Evolutionary conservation across 2,797 vertebrate species (phyloP), one percentile per base, ranked within the genome.

Genomic region (Perdix hodgsoniae): DNA sequence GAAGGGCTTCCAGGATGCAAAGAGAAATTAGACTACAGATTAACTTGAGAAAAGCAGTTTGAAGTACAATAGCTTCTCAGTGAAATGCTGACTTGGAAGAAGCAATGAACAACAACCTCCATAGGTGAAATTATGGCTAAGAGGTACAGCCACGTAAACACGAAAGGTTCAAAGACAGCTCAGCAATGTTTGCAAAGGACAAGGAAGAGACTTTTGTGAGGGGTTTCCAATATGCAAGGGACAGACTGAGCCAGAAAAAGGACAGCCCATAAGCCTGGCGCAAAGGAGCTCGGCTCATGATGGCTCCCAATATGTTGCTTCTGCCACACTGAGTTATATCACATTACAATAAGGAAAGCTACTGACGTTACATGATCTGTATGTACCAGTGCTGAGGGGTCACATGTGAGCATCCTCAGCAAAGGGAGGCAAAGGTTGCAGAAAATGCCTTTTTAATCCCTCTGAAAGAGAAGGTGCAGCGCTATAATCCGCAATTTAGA

Each of bases 281-380:
- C 78, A 71, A 72, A 8, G 7, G 83, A 88, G 78, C 88, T 14
- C 14, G 31, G 86, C 92, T 89, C 79, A 44, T 4, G 72, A 87
- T 72, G 79, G 82, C 64, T 90, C 91, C 81, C 94, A 95, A 94
- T 92, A 94, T 95, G 94, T 66, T 79, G 6, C 79, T 69, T 42
- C 66, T 96, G 94, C 89, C 91, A 95, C 80, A 2, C 1, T 12
- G 76, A 86, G 66, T 93, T 94, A n/a, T 42, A 90, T 91, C 92
- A 88, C 76, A 76, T 83, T 33, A 72, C 94, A 90, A 66, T 1
- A n/a, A 64, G 83, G 71, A 79, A 82, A 75, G 80, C 60, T 76
- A 49, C 86, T 90, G 93, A 88, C 56, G 18, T 67, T 73, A 14
- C 18, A 57, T 9, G 88, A 86, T 70, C 12, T 29, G 24, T 16